Conservation (phyloP, 2,888 invertebrate species). For the Hemistola chrysoprasaria region DNA sequence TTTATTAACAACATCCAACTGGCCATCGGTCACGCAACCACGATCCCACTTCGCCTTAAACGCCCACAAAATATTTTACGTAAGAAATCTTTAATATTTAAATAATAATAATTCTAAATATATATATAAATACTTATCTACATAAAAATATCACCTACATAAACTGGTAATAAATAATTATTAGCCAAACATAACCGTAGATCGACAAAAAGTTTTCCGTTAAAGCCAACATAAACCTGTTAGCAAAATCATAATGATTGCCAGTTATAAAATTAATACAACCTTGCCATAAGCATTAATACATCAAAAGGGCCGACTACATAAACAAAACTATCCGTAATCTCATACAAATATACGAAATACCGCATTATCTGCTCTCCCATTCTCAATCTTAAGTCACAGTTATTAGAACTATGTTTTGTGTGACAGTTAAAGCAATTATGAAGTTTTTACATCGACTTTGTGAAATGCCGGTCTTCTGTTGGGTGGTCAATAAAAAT, state of each 20-base stretch:
- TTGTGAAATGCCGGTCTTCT: conserved; percentile 56
- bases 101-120: too few species aligned
- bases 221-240: conserved; percentile 15
- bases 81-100: too few species aligned
- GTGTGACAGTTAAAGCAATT: conserved; percentile 40
- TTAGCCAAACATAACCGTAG: background rate
- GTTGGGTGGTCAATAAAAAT: conserved; percentile 46
- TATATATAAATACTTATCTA: too few species aligned
- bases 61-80: too few species aligned
- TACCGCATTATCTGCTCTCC: too few species aligned
- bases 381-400: too few species aligned
- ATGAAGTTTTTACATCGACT: conserved; percentile 59
- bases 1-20: too few species aligned
- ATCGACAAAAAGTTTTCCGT: conserved; percentile 6
- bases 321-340: too few species aligned
- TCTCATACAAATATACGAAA: too few species aligned
- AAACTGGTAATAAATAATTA: conserved; percentile 8
- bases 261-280: conserved; percentile 12
- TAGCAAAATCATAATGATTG: conserved; percentile 23
- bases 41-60: too few species aligned
- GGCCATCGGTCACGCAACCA: too few species aligned
- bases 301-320: conserved; percentile 26
- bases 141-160: too few species aligned
- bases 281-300: conserved; percentile 1
- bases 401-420: conserved; percentile 8